A percentile compares a stretch with the other conserved stretches of the same genome.
phyloP scores from a whole-genome alignment of 2,113 vertebrate species.

The Amblyornis subalaris region DNA sequence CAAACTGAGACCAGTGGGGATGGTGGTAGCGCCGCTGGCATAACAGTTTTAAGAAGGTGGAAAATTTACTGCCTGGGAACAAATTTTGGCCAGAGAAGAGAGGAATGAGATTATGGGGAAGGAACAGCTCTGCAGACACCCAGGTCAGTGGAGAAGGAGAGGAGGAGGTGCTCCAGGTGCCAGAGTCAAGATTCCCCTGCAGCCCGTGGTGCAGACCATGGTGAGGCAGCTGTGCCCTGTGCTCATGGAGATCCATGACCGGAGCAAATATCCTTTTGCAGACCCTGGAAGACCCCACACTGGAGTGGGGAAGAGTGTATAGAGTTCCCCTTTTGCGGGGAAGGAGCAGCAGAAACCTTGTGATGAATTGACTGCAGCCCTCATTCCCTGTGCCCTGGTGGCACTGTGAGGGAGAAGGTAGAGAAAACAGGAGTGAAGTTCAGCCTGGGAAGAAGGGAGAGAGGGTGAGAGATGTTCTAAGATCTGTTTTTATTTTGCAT shows the following conservation, averaged over 20 bases:
- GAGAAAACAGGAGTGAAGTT: background rate
- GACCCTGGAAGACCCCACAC: background rate
- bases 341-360: fast-evolving
- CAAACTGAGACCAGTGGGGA: background rate
- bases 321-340: background rate
- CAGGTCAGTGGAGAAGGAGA: background rate
- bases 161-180: background rate
- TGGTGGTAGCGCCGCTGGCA: fast-evolving
- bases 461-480: background rate
- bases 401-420: background rate
- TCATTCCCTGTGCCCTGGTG: fast-evolving
- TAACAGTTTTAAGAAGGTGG: background rate
- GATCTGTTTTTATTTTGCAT: background rate
- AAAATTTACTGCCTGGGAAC: background rate
- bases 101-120: background rate
- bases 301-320: background rate
- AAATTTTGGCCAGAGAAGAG: background rate
- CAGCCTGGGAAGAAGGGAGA: background rate
- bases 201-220: fast-evolving
- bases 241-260: no score
- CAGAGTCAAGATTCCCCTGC: background rate
- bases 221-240: background rate
- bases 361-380: background rate
- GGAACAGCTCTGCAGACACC: background rate
- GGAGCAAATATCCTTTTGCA: background rate